Percentiles rank a stretch among this genome's conserved stretches.
Evolutionary conservation across 2,113 vertebrate species (phyloP).

Genomic region (Lophochroa leadbeateri): DNA sequence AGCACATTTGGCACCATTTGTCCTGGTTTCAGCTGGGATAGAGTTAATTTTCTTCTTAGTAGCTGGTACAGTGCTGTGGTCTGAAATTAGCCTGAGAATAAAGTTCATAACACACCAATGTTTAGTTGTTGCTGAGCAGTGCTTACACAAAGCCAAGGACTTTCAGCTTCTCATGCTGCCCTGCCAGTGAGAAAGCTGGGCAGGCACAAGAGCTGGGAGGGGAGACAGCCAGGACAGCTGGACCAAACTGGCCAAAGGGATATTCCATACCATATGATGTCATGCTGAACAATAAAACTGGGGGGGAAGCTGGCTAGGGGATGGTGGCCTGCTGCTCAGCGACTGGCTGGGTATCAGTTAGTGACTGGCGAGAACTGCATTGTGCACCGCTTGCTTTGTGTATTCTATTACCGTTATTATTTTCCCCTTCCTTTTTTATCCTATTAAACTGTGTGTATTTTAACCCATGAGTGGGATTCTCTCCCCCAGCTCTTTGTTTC

Average conservation of each 20-base stretch:
- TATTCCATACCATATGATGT: neutral
- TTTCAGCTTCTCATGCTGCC: neutral
- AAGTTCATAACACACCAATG: neutral
- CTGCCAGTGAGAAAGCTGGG: fast-evolving
- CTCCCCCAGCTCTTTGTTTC: neutral
- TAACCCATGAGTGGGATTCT: neutral
- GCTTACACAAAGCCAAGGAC: neutral
- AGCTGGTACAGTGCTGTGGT: neutral
- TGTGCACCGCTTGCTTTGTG: neutral
- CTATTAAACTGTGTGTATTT: neutral
- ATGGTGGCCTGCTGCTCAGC: neutral
- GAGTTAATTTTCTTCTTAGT: neutral
- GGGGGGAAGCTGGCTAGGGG: neutral
- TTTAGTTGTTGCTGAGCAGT: neutral
- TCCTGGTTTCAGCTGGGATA: neutral
- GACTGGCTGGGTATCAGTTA: neutral
- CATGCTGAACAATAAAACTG: neutral
- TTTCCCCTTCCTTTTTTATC: neutral
- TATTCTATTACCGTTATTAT: neutral
- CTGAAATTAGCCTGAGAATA: neutral
- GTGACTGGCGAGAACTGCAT: neutral
- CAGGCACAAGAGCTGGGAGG: neutral
- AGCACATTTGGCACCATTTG: neutral
- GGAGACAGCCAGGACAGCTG: neutral
- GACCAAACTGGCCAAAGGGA: neutral